A percentile compares a stretch with the other conserved stretches of the same genome.
phyloP scores from a whole-genome alignment of 2,797 vertebrate genomes.

The Ataeniobius toweri region DNA sequence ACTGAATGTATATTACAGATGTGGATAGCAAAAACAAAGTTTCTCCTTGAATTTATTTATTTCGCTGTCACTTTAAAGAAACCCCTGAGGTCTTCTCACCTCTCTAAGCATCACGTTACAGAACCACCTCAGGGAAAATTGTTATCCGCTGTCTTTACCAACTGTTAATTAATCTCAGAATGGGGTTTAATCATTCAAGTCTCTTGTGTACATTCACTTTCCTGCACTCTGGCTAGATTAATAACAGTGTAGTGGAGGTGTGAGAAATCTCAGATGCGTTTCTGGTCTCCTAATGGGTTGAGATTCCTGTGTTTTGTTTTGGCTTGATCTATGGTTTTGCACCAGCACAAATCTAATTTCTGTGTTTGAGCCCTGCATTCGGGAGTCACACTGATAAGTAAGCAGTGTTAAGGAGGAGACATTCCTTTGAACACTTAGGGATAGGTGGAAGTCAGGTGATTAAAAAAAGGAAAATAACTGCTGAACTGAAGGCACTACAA shows the following conservation, averaged over 20 bases:
- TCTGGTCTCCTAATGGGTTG: conserved; percentile 23
- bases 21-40: not conserved
- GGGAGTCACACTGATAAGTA: not conserved
- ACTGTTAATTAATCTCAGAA: conserved; percentile 63
- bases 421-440: not conserved
- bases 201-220: conserved; percentile 30
- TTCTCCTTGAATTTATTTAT: not conserved
- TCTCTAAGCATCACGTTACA: conserved; percentile 15
- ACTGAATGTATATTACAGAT: not conserved
- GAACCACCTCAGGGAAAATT: conserved; percentile 27
- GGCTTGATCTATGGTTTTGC: not conserved
- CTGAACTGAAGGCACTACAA: too few species aligned
- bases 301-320: conserved; percentile 18
- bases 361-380: not conserved
- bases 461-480: too few species aligned
- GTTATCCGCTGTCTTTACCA: conserved; percentile 52
- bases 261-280: conserved; percentile 20
- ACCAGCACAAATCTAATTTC: not conserved
- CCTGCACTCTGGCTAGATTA: conserved; percentile 17
- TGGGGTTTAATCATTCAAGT: conserved; percentile 48
- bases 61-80: conserved; percentile 18
- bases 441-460: too few species aligned
- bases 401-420: not conserved
- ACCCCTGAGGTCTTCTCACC: conserved; percentile 22
- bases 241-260: conserved; percentile 28